These are phyloP conservation scores for Scaptomyza montana DNA, from an alignment of 1,140 invertebrate genomes.

Conservation along the genomic window DNA sequence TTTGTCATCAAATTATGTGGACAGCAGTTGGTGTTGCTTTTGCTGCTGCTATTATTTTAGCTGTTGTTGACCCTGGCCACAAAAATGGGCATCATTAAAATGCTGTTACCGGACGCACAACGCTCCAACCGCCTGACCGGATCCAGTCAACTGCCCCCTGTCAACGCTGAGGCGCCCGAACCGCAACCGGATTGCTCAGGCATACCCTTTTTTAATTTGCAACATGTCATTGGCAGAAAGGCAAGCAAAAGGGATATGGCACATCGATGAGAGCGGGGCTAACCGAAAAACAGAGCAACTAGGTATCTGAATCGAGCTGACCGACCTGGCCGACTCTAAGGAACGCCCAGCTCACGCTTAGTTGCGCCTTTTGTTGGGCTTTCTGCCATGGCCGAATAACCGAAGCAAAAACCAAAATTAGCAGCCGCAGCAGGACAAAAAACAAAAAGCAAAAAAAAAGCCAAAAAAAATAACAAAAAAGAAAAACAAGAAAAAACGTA, in stretches of 20 bases:
- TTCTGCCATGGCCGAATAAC: slow-evolving; percentile 52
- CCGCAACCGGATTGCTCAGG: slow-evolving; percentile 77
- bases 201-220: slow-evolving; percentile 82
- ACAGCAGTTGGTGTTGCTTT: slow-evolving; percentile 17
- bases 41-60: too few species aligned
- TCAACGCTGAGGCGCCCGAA: slow-evolving; percentile 25
- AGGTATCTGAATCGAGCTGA: background rate
- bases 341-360: slow-evolving; percentile 57
- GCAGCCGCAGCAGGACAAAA: slow-evolving; percentile 43
- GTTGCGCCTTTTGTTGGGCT: slow-evolving; percentile 71
- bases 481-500: slow-evolving; percentile 50
- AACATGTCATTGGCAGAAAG: slow-evolving; percentile 81
- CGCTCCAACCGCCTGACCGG: slow-evolving; percentile 30
- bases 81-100: slow-evolving; percentile 78
- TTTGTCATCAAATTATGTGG: slow-evolving; percentile 80
- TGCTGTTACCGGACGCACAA: slow-evolving; percentile 65
- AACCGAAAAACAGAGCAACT: slow-evolving; percentile 14
- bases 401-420: slow-evolving; percentile 76
- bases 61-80: slow-evolving; percentile 47
- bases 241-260: slow-evolving; percentile 67
- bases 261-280: slow-evolving; percentile 29
- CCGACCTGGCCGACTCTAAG: slow-evolving; percentile 10
- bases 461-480: slow-evolving; percentile 23
- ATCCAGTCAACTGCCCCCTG: slow-evolving; percentile 10
- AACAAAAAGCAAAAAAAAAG: slow-evolving; percentile 33